A percentile compares a stretch with the other conserved stretches of the same genome.
Evolutionary conservation across 2,797 vertebrate species (phyloP).

Genomic region (Ctenopoma multispine): DNA sequence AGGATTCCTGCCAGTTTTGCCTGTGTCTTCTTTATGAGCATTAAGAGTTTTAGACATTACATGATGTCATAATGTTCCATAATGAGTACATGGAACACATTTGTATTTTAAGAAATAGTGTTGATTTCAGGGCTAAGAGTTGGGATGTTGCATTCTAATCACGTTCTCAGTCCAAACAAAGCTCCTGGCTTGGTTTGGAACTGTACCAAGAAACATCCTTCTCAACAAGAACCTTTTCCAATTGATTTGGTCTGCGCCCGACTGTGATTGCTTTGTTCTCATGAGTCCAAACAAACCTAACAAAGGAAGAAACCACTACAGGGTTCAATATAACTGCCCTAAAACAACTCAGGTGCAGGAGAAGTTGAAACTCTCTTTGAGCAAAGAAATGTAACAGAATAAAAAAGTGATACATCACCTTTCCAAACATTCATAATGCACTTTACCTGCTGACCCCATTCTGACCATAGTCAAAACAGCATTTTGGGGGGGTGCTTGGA

Average conservation of each 20-base stretch:
- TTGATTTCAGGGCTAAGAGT: background rate
- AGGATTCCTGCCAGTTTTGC: slow-evolving; percentile 1
- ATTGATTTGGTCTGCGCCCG: slow-evolving; percentile 48
- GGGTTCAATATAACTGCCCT: slow-evolving; percentile 43
- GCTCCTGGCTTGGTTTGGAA: slow-evolving; percentile 39
- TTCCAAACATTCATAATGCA: slow-evolving; percentile 1
- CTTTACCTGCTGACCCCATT: slow-evolving; percentile 7
- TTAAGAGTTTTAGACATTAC: background rate
- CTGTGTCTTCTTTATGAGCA: background rate
- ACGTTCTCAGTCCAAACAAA: slow-evolving; percentile 21
- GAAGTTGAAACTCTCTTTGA: slow-evolving; percentile 17
- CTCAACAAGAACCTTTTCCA: slow-evolving; percentile 43
- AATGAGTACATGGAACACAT: background rate
- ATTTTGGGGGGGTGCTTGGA: background rate
- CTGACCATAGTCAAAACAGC: background rate
- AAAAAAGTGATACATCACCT: background rate
- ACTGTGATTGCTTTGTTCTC: slow-evolving; percentile 50
- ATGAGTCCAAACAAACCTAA: slow-evolving; percentile 47
- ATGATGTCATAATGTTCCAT: too few relatives aligned
- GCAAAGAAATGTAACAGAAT: background rate
- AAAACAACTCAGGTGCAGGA: background rate
- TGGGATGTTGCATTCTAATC: slow-evolving; percentile 8
- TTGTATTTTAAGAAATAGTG: slow-evolving; percentile 10
- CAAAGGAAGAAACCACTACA: slow-evolving; percentile 30
- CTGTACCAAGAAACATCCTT: slow-evolving; percentile 30